Conservation (phyloP, 2,113 vertebrate species). For the Chelonoidis abingdonii region DNA sequence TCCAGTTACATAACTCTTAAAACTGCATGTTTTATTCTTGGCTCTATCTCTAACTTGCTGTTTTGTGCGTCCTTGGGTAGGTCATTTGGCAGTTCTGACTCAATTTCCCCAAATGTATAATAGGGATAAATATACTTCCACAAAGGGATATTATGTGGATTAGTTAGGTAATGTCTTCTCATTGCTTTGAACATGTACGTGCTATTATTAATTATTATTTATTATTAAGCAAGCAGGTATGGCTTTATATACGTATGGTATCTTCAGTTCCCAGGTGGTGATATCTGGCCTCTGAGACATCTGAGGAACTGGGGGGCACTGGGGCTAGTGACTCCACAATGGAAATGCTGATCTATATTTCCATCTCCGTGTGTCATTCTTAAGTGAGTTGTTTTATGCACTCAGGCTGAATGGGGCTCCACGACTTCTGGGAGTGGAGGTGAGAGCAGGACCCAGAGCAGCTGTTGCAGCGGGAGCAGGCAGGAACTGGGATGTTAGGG, state of each 20-base stretch:
- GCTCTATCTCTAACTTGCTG: neutral
- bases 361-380: neutral
- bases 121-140: neutral
- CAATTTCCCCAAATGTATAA: neutral
- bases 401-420: neutral
- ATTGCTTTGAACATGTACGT: neutral
- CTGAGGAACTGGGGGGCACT: neutral
- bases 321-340: neutral
- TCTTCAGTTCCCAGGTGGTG: neutral
- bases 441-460: neutral
- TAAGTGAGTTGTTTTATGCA: neutral
- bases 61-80: neutral
- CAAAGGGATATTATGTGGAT: neutral
- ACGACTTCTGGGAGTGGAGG: neutral
- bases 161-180: neutral
- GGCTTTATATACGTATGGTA: neutral
- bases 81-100: neutral
- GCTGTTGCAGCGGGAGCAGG: neutral
- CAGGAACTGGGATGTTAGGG: neutral
- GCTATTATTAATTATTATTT: too few species aligned
- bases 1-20: neutral
- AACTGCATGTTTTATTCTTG: neutral
- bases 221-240: neutral
- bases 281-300: neutral
- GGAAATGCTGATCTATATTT: neutral